Evolutionary conservation across 2,113 vertebrate genomes (phyloP).

Genomic region (Scortum barcoo): DNA sequence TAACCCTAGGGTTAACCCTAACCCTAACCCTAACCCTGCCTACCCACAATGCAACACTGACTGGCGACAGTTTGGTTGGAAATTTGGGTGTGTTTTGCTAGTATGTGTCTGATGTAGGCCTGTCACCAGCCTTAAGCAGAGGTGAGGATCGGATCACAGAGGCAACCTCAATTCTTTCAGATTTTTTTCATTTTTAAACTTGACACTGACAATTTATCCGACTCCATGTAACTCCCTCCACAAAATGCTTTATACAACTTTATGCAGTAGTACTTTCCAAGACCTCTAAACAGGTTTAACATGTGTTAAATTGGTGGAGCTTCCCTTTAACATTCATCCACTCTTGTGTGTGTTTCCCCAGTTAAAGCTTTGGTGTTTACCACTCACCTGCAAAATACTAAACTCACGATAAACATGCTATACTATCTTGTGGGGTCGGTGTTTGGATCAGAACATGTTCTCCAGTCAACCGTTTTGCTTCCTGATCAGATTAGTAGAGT

Average conservation of each 20-base stretch:
- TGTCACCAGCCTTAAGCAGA: background rate
- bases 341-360: background rate
- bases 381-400: background rate
- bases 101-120: background rate
- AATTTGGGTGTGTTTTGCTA: background rate
- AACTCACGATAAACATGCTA: conserved; percentile 12
- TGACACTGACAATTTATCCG: background rate
- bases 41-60: background rate
- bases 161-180: background rate
- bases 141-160: background rate
- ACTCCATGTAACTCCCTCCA: background rate
- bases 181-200: background rate
- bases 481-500: conserved; percentile 20
- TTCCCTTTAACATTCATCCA: background rate
- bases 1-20: too few species aligned
- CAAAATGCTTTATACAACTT: background rate
- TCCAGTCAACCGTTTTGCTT: conserved; percentile 1
- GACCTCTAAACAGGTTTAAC: background rate
- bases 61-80: background rate
- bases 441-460: conserved; percentile 20
- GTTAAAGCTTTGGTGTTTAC: background rate
- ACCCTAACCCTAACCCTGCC: too few species aligned
- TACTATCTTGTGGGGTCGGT: conserved; percentile 45
- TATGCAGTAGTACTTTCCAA: background rate
- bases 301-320: background rate